phyloP scores from a whole-genome alignment of 1,140 invertebrate genomes.

The Drosophila punjabiensis region DNA sequence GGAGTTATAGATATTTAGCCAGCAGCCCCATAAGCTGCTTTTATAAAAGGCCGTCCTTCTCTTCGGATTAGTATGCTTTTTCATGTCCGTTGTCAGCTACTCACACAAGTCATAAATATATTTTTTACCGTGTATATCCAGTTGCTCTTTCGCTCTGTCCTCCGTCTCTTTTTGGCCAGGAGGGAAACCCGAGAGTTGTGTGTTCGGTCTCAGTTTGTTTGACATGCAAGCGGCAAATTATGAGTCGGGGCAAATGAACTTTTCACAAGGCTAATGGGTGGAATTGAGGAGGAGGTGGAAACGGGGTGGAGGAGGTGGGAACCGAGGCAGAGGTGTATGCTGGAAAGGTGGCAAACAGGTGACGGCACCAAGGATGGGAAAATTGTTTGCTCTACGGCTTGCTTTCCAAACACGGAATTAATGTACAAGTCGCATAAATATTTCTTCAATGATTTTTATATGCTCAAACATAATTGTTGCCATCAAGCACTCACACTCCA shows the following conservation, averaged over 20 bases:
- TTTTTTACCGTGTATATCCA: constrained; percentile 8
- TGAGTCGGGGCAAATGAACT: constrained; percentile 79
- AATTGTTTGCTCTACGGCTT: constrained; percentile 56
- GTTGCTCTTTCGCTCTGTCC: constrained; percentile 10
- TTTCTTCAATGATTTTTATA: constrained; percentile 62
- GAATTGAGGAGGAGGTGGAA: background rate
- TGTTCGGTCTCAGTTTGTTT: constrained; percentile 54
- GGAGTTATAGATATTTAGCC: background rate
- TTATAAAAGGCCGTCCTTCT: background rate
- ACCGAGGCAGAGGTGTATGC: background rate
- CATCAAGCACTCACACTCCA: constrained; percentile 23
- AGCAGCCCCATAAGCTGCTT: background rate
- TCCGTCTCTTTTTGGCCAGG: constrained; percentile 13
- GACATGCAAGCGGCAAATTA: constrained; percentile 81
- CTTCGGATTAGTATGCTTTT: background rate
- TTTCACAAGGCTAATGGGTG: constrained; percentile 77
- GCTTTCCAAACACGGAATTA: constrained; percentile 44
- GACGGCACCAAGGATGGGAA: constrained; percentile 38
- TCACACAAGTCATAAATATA: background rate
- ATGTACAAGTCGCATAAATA: constrained; percentile 47
- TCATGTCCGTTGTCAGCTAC: background rate
- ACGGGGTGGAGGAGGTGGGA: background rate
- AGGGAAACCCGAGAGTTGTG: constrained; percentile 68
- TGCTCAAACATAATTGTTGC: constrained; percentile 53
- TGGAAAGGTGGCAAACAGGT: constrained; percentile 64